Conservation (phyloP, 2,888 invertebrate genomes). For the Agonopterix arenella region DNA sequence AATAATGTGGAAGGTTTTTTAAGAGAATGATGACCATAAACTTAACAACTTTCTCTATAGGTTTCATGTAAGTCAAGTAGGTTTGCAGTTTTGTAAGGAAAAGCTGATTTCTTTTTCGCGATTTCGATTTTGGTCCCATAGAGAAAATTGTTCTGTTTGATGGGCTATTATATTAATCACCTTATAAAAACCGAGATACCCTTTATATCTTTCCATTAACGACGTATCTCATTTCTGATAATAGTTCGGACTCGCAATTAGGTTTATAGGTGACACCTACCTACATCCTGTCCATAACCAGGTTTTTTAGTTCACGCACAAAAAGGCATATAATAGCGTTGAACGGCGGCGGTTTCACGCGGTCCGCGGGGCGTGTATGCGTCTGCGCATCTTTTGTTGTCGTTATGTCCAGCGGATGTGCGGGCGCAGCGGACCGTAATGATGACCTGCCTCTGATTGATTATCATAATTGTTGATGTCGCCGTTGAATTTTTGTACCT, state of each 20-base stretch:
- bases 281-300: conserved; percentile 39
- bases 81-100: no score
- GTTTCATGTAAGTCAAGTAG: no score
- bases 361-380: conserved; percentile 18
- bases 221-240: no score
- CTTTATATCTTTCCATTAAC: no score
- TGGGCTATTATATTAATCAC: no score
- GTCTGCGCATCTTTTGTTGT: conserved; percentile 33
- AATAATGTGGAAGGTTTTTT: no score
- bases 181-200: no score
- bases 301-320: conserved; percentile 42
- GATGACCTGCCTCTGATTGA: conserved; percentile 5
- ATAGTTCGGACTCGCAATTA: conserved; percentile 5
- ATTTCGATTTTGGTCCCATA: no score
- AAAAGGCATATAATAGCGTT: conserved; percentile 64
- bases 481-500: not conserved
- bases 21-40: no score
- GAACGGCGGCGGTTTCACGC: conserved; percentile 52
- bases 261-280: conserved; percentile 32
- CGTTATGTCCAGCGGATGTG: conserved; percentile 12
- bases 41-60: no score
- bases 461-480: conserved; percentile 5
- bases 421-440: conserved; percentile 26
- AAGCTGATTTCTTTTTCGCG: no score
- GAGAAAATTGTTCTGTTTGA: no score